Conservation (phyloP, 1,140 invertebrate genomes). For the Drosophila ercepeae region DNA sequence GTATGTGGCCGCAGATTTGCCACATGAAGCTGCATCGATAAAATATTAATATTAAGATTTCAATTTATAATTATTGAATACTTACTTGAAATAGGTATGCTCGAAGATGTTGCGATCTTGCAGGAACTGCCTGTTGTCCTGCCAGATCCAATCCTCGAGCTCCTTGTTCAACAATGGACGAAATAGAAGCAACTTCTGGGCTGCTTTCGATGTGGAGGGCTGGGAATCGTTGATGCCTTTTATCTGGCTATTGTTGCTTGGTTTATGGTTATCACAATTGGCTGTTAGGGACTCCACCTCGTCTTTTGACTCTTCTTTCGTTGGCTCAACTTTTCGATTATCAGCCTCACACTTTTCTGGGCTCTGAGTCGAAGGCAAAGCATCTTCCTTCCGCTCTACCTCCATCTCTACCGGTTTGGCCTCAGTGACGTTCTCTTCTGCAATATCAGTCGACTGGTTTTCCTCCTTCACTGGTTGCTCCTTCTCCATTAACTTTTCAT, state of each 20-base stretch:
- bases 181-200: slow-evolving; percentile 55
- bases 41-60: neutral
- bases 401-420: slow-evolving; percentile 1
- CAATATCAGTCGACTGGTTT: neutral
- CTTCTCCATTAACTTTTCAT: neutral
- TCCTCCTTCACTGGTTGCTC: slow-evolving; percentile 20
- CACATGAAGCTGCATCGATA: slow-evolving; percentile 93
- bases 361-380: neutral
- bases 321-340: slow-evolving; percentile 1
- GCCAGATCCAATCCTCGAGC: slow-evolving; percentile 96
- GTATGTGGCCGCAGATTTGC: slow-evolving; percentile 96
- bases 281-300: slow-evolving; percentile 68
- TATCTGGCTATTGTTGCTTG: slow-evolving; percentile 54
- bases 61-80: slow-evolving; percentile 15
- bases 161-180: slow-evolving; percentile 88
- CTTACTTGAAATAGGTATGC: slow-evolving; percentile 96
- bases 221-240: slow-evolving; percentile 53
- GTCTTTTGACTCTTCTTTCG: slow-evolving; percentile 3
- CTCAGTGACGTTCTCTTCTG: slow-evolving; percentile 1
- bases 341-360: neutral
- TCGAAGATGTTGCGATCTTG: slow-evolving; percentile 98
- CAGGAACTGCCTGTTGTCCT: slow-evolving; percentile 97
- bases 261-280: slow-evolving; percentile 78
- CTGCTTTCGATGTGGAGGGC: slow-evolving; percentile 75
- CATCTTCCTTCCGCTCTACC: neutral